phyloP scores from a whole-genome alignment of 2,888 invertebrate genomes.

The Ferrisia virgata region DNA sequence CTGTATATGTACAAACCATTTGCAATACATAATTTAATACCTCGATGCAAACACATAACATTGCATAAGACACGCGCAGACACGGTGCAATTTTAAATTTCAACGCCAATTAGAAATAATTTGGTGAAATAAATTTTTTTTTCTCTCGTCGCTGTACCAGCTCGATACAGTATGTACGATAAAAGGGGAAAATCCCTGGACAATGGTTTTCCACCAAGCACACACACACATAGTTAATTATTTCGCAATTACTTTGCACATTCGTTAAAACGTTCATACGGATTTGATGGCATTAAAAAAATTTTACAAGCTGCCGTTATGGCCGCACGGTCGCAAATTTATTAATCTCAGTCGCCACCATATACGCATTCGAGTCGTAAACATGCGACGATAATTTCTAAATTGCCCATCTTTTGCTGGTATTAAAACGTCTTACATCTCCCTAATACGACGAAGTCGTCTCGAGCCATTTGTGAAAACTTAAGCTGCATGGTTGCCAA shows the following conservation, averaged over 20 bases:
- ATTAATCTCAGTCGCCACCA: neutral
- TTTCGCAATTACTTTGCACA: conserved; percentile 5
- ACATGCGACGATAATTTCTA: neutral
- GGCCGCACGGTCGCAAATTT: neutral
- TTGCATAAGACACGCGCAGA: too few relatives aligned
- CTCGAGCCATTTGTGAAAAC: neutral
- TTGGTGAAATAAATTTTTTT: neutral
- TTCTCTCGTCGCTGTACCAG: neutral
- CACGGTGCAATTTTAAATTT: neutral
- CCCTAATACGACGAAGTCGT: neutral
- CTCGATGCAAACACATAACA: neutral
- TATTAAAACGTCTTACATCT: neutral
- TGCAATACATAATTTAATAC: neutral
- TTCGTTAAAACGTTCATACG: neutral
- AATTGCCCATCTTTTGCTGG: neutral
- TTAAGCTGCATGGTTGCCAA: neutral
- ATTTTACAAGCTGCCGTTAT: neutral
- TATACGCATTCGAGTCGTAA: neutral
- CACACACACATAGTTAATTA: neutral
- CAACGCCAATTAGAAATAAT: neutral
- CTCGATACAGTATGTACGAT: neutral
- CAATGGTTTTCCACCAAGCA: neutral
- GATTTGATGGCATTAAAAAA: neutral
- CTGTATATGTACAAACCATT: neutral
- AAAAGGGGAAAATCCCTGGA: neutral